Percentiles rank a stretch among this genome's conserved stretches.
Conservation (phyloP, 92 coral and sea anemone genomes). For the Palythoa grandiflora region DNA sequence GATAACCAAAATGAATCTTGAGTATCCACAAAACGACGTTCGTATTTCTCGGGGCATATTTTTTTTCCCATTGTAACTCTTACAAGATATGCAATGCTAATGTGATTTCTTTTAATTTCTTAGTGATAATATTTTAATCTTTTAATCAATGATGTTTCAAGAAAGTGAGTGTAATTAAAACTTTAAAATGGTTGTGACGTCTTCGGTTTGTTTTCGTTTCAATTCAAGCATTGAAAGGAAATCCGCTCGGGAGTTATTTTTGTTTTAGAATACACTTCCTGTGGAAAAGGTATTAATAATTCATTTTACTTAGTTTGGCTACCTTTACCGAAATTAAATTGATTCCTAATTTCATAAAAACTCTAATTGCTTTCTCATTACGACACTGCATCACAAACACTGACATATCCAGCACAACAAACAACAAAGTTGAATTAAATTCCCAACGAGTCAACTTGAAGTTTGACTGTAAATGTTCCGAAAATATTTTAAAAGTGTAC, state of each 20-base stretch:
- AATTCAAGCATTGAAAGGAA: constrained; percentile 75
- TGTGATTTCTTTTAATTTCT: constrained; percentile 68
- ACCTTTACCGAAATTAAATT: constrained; percentile 86
- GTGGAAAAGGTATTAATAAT: constrained; percentile 68
- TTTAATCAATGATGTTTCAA: constrained; percentile 74
- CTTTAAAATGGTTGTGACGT: constrained; percentile 72
- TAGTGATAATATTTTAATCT: constrained; percentile 79
- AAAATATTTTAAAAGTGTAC: constrained; percentile 14
- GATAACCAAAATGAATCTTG: constrained; percentile 43
- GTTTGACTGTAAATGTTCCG: constrained; percentile 34
- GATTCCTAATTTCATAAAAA: constrained; percentile 95
- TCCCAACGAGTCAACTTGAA: constrained; percentile 36
- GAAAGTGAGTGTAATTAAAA: constrained; percentile 87
- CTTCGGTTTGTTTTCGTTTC: constrained; percentile 63
- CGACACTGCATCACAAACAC: constrained; percentile 63
- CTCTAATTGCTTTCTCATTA: constrained; percentile 89
- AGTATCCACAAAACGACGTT: constrained; percentile 39
- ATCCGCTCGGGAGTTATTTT: constrained; percentile 70
- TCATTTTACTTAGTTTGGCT: constrained; percentile 69
- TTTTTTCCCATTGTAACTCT: background rate
- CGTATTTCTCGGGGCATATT: constrained; percentile 38
- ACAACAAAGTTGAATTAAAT: constrained; percentile 40
- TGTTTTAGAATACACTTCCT: constrained; percentile 87
- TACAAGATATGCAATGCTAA: constrained; percentile 43
- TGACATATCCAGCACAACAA: constrained; percentile 65